A percentile compares a stretch with the other conserved stretches of the same genome.
phyloP scores from a whole-genome alignment of 2,113 vertebrate species.

The Cyanoderma ruficeps region DNA sequence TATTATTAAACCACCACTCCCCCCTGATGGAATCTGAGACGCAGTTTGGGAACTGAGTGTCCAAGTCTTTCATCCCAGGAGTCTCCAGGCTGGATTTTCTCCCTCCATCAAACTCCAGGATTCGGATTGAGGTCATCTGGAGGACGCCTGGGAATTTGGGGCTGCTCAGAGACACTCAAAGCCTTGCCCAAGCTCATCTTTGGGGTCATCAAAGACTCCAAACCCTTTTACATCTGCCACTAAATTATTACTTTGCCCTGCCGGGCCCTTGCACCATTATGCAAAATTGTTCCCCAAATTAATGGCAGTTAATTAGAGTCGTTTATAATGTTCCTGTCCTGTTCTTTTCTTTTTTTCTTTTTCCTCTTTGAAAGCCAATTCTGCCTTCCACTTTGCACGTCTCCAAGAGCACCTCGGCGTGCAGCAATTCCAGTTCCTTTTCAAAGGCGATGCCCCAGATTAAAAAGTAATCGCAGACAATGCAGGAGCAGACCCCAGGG shows the following conservation, averaged over 20 bases:
- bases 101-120: neutral
- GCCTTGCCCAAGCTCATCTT: neutral
- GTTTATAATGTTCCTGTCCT: neutral
- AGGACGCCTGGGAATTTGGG: neutral
- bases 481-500: neutral
- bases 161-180: neutral
- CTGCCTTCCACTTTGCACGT: neutral
- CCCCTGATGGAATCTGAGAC: neutral
- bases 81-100: neutral
- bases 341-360: neutral
- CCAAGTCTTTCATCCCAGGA: neutral
- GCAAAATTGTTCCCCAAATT: neutral
- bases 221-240: neutral
- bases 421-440: slow-evolving; percentile 17
- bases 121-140: neutral
- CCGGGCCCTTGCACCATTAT: neutral
- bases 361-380: neutral
- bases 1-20: neutral
- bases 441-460: slow-evolving; percentile 44
- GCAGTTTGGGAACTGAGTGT: neutral
- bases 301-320: neutral
- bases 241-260: neutral
- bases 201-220: neutral
- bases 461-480: neutral
- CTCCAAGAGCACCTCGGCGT: neutral